Evolutionary conservation across 37 sponge, comb jelly and placozoan genomes (phyloP).

Genomic region (Hormiphora californensis): DNA sequence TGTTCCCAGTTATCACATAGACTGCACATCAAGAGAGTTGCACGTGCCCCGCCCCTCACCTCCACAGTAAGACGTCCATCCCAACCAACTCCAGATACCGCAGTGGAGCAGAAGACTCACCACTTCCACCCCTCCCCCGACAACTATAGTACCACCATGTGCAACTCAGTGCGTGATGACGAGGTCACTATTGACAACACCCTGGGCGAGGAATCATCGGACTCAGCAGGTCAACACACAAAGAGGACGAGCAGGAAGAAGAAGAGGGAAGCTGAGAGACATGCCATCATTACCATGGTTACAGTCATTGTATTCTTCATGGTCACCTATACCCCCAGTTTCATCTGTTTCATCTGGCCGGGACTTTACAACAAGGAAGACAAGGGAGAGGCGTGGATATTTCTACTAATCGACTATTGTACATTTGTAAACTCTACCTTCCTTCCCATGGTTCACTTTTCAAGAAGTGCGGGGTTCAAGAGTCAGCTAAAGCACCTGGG

Average conservation of each 20-base stretch:
- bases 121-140: constrained; percentile 1
- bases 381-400: not conserved
- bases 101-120: too few species aligned
- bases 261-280: constrained; percentile 16
- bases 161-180: not conserved
- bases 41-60: not conserved
- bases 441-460: constrained; percentile 52
- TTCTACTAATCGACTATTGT: not conserved
- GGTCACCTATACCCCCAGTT: constrained; percentile 42
- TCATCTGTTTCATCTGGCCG: constrained; percentile 45
- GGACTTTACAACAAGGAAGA: not conserved
- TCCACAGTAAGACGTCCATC: not conserved
- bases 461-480: constrained; percentile 40
- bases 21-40: constrained; percentile 3
- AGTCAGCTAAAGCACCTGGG: constrained; percentile 6
- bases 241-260: not conserved
- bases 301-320: constrained; percentile 39
- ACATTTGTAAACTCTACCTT: constrained; percentile 52
- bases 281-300: constrained; percentile 53
- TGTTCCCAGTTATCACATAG: not conserved
- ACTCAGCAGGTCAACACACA: not conserved
- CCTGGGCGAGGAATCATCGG: not conserved
- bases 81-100: not conserved
- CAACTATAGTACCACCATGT: not conserved
- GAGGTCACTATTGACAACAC: too few species aligned